Evolutionary conservation across 2,797 vertebrate genomes (phyloP).

Genomic region (Protosalanx chinensis): DNA sequence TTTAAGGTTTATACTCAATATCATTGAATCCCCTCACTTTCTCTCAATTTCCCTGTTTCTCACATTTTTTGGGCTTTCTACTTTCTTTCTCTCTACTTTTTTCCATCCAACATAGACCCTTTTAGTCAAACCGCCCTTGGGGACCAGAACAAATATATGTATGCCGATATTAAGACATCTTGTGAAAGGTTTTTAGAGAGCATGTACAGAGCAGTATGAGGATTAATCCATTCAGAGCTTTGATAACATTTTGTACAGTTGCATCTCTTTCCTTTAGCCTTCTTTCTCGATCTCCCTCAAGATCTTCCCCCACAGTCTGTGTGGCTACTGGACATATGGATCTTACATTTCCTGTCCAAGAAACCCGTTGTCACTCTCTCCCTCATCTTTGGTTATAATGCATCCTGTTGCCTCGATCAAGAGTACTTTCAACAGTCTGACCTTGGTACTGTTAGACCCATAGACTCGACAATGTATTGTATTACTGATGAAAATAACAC

Average conservation of each 20-base stretch:
- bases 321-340: no score
- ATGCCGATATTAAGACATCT: background rate
- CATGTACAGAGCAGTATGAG: background rate
- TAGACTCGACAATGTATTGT: no score
- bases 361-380: background rate
- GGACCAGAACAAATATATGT: background rate
- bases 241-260: background rate
- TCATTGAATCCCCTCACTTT: background rate
- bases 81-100: background rate
- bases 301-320: background rate
- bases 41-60: slow-evolving; percentile 20
- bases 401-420: no score
- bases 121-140: background rate
- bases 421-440: no score
- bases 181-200: background rate
- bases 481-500: no score
- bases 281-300: background rate
- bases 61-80: background rate
- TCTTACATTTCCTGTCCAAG: background rate
- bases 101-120: background rate
- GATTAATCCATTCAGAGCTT: background rate
- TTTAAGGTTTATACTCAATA: slow-evolving; percentile 22
- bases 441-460: no score
- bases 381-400: background rate
- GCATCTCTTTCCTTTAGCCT: background rate